Conservation (phyloP, 1,140 invertebrate species). For the Sycophila sp. region DNA sequence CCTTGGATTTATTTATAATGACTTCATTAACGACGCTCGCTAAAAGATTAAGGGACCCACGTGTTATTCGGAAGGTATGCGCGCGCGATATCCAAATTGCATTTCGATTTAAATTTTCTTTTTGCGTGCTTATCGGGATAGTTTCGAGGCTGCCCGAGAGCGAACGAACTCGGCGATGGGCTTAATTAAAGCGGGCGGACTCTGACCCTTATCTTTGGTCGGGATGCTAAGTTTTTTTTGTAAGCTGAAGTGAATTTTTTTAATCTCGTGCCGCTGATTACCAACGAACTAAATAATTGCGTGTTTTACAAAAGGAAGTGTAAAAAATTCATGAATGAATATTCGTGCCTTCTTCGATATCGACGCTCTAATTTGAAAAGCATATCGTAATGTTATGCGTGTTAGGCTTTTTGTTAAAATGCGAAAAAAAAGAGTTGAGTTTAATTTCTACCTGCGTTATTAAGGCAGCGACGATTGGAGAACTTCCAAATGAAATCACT, state of each 20-base stretch:
- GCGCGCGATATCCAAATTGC: constrained; percentile 21
- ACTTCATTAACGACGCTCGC: constrained; percentile 3
- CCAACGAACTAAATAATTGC: neutral
- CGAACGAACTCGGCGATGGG: neutral
- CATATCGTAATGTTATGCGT: no score
- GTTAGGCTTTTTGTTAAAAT: no score
- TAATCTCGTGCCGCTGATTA: neutral
- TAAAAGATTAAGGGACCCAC: no score
- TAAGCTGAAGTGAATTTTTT: neutral
- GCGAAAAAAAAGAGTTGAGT: neutral
- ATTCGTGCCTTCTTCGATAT: neutral
- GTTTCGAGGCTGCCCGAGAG: neutral
- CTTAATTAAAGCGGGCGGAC: constrained; percentile 7
- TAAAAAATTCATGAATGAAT: neutral
- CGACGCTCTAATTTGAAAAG: no score
- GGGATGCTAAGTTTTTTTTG: neutral
- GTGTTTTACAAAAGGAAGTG: neutral
- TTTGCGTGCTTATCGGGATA: neutral
- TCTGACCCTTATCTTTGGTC: neutral
- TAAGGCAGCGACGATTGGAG: constrained; percentile 28
- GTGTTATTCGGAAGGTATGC: constrained; percentile 3
- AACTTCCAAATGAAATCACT: constrained; percentile 27
- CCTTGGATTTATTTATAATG: constrained; percentile 10
- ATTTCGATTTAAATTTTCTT: neutral
- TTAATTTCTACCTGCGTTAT: constrained; percentile 27